Conservation (phyloP, 2,113 vertebrate species). For the Aspiorhynchus laticeps region DNA sequence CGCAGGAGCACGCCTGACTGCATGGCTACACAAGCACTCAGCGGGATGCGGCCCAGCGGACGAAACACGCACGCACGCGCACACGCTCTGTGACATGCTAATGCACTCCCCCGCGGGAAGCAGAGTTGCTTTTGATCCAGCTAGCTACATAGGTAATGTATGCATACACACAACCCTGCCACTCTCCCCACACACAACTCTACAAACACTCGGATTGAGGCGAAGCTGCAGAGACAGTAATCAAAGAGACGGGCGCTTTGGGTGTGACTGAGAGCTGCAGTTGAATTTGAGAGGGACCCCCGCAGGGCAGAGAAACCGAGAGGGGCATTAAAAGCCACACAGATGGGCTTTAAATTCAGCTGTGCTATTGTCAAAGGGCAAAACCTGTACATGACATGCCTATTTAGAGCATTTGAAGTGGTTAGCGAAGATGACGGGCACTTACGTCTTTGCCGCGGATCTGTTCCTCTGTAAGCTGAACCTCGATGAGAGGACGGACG, state of each 20-base stretch:
- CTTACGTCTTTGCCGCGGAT: constrained; percentile 91
- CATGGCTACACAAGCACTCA: constrained; percentile 42
- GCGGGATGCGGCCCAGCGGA: constrained; percentile 19
- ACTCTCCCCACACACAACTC: constrained; percentile 2
- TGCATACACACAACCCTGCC: constrained; percentile 24
- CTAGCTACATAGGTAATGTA: constrained; percentile 51
- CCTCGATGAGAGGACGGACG: constrained; percentile 91
- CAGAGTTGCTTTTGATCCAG: constrained; percentile 47
- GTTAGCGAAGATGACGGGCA: background rate
- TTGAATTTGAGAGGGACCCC: constrained; percentile 37
- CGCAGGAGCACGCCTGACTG: constrained; percentile 38
- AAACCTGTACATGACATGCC: constrained; percentile 38
- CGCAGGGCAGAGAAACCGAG: background rate
- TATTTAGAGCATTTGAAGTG: constrained; percentile 35
- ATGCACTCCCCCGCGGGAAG: constrained; percentile 32
- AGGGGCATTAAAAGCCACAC: constrained; percentile 28
- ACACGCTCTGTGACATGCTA: constrained; percentile 44
- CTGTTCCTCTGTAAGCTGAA: constrained; percentile 95
- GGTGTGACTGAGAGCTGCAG: constrained; percentile 29
- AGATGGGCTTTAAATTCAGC: constrained; percentile 28
- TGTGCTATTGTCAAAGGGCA: constrained; percentile 29
- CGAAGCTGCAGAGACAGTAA: constrained; percentile 31
- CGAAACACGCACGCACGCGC: constrained; percentile 7
- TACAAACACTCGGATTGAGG: constrained; percentile 28
- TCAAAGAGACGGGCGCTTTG: constrained; percentile 38